Percentiles rank a stretch among this genome's conserved stretches.
phyloP scores from a whole-genome alignment of 2,797 vertebrate species.

The Threskiornis aethiopicus region DNA sequence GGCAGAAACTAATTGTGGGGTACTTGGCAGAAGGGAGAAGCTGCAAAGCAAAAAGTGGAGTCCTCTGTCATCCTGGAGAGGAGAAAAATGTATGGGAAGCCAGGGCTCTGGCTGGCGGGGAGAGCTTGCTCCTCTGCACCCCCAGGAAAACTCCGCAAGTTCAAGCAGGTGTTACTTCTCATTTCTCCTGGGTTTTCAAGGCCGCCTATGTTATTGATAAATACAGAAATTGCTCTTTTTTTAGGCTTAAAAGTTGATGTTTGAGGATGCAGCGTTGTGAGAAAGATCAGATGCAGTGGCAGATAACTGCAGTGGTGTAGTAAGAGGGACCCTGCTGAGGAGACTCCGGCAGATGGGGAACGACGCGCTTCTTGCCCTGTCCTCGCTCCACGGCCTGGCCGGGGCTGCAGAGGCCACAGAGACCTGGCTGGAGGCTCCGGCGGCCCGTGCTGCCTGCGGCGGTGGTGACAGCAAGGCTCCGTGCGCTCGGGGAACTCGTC shows the following conservation, averaged over 20 bases:
- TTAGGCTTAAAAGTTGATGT: not conserved
- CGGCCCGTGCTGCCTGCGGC: fast-evolving
- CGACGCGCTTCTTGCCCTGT: not conserved
- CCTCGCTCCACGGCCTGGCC: not conserved
- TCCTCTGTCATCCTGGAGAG: not conserved
- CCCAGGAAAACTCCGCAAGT: not conserved
- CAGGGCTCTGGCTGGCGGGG: fast-evolving
- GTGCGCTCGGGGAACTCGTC: not conserved
- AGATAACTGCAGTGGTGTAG: not conserved
- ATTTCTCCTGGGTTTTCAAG: not conserved
- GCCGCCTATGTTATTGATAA: not conserved
- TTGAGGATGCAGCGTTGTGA: not conserved
- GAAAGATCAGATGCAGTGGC: not conserved
- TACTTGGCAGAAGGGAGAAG: not conserved
- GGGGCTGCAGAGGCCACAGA: not conserved
- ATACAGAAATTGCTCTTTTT: not conserved
- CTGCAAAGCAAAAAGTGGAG: not conserved
- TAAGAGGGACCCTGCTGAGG: not conserved
- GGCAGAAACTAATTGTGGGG: not conserved
- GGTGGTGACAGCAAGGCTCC: not conserved
- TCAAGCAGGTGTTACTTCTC: not conserved
- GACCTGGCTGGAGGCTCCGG: fast-evolving
- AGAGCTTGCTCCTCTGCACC: not conserved
- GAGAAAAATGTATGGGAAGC: not conserved
- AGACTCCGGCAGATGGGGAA: not conserved